Evolutionary conservation across 2,797 vertebrate genomes (phyloP).

Genomic region (Xiphorhynchus erythropygius): DNA sequence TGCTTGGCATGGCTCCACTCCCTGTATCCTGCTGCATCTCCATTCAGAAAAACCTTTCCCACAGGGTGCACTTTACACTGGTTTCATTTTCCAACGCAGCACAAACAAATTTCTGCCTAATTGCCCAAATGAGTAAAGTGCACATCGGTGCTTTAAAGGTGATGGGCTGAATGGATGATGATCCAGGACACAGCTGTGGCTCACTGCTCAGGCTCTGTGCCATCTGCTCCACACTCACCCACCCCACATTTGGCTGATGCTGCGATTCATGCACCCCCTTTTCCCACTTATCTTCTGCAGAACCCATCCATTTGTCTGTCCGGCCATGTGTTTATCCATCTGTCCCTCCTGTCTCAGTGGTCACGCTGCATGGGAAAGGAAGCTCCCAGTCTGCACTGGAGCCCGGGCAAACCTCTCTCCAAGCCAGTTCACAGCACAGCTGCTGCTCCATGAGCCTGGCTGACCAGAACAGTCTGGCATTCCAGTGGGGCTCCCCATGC

Average conservation of each 20-base stretch:
- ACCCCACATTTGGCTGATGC: constrained; percentile 33
- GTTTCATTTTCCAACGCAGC: constrained; percentile 79
- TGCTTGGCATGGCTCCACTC: not conserved
- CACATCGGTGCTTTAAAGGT: constrained; percentile 83
- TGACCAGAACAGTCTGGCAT: not conserved
- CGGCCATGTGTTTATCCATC: not conserved
- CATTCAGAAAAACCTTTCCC: constrained; percentile 69
- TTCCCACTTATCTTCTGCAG: not conserved
- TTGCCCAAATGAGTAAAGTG: constrained; percentile 90
- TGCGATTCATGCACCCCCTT: not conserved
- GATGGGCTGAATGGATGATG: constrained; percentile 86
- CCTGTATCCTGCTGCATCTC: not conserved
- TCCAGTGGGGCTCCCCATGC: not conserved
- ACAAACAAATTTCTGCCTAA: constrained; percentile 94
- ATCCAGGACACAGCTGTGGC: constrained; percentile 85
- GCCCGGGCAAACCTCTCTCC: not conserved
- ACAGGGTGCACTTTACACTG: constrained; percentile 72
- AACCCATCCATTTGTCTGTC: not conserved
- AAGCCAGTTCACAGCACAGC: not conserved
- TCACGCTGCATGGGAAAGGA: not conserved
- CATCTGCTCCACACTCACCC: constrained; percentile 82
- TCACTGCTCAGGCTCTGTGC: constrained; percentile 82
- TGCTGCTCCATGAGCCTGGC: not conserved
- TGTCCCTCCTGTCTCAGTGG: not conserved
- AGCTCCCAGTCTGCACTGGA: not conserved